A percentile compares a stretch with the other conserved stretches of the same genome.
Conservation (phyloP, 2,797 vertebrate genomes). For the Capromys pilorides region DNA sequence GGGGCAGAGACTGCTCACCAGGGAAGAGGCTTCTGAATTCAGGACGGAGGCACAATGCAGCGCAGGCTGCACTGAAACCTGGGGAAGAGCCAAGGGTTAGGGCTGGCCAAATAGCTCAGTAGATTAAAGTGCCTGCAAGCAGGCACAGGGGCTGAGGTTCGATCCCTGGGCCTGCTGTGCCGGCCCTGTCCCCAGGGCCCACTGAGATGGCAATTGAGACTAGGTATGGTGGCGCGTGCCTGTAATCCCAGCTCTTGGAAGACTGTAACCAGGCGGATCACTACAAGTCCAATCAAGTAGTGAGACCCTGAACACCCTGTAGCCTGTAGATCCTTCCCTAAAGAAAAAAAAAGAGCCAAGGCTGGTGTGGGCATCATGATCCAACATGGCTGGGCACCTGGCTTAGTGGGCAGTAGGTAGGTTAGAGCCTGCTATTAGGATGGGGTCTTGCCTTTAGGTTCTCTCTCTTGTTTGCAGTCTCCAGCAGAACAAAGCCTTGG, state of each 20-base stretch:
- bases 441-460: not conserved
- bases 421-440: not conserved
- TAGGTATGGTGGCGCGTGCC: too few species aligned
- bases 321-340: too few species aligned
- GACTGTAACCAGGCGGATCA: too few species aligned
- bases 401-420: not conserved
- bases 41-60: rapidly evolving
- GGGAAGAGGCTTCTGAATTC: not conserved
- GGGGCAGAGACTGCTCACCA: not conserved
- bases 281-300: too few species aligned
- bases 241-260: too few species aligned
- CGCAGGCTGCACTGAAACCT: not conserved
- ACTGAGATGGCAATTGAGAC: too few species aligned
- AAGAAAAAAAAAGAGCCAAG: not conserved
- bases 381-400: not conserved
- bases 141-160: too few species aligned
- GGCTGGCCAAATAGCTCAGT: too few species aligned
- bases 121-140: too few species aligned
- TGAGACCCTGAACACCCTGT: too few species aligned
- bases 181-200: too few species aligned
- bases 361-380: not conserved
- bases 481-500: not conserved
- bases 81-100: not conserved
- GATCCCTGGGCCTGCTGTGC: too few species aligned
- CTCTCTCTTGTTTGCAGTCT: not conserved